These are phyloP conservation scores for Oscheius myriophilus DNA, from an alignment of 2,888 invertebrate genomes.

Conservation along the genomic window DNA sequence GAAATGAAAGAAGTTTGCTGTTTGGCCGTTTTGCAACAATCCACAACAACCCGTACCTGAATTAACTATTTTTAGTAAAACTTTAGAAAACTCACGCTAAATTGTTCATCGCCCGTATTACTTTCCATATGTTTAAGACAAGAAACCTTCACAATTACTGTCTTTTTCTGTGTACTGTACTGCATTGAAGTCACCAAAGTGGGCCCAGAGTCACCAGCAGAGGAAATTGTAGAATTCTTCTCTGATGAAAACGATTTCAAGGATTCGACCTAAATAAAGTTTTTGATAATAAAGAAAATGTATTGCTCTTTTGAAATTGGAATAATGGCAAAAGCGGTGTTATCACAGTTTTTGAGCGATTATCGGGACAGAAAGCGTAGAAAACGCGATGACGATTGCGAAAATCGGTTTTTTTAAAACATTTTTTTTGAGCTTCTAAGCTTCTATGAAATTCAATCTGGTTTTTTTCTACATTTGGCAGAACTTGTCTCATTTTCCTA, in stretches of 20 bases:
- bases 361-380: too few relatives aligned
- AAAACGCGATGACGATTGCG: too few relatives aligned
- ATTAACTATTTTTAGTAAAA: not conserved
- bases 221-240: constrained; percentile 5
- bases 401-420: too few relatives aligned
- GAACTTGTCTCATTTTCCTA: too few relatives aligned
- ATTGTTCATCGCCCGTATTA: constrained; percentile 11
- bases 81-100: not conserved
- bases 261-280: constrained; percentile 2
- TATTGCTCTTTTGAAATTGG: too few relatives aligned
- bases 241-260: constrained; percentile 18
- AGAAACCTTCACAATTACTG: constrained; percentile 16
- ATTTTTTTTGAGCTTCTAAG: too few relatives aligned
- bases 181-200: constrained; percentile 3
- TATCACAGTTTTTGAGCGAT: too few relatives aligned
- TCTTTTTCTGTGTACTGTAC: constrained; percentile 19
- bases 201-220: not conserved
- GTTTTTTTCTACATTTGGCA: too few relatives aligned
- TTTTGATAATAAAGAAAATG: too few relatives aligned
- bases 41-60: constrained; percentile 16
- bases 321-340: too few relatives aligned
- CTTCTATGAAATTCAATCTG: too few relatives aligned
- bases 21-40: constrained; percentile 13
- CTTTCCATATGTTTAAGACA: constrained; percentile 1
- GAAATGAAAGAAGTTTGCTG: constrained; percentile 10